phyloP scores from a whole-genome alignment of 2,797 vertebrate species.

The Rhincodon typus region DNA sequence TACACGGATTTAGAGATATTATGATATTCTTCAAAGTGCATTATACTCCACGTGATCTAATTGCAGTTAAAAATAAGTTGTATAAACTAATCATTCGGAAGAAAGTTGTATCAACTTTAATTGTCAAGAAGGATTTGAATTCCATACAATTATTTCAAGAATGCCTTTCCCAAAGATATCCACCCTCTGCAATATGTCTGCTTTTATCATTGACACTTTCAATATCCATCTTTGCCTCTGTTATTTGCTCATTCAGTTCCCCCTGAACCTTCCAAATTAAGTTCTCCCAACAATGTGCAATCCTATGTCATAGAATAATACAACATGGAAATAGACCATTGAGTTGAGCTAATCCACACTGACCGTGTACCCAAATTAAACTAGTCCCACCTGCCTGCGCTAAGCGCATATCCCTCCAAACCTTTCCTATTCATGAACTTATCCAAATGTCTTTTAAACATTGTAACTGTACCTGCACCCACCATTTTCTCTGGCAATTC shows the following conservation, averaged over 20 bases:
- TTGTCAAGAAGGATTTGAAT: not conserved
- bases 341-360: too few relatives aligned
- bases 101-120: not conserved
- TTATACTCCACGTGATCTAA: not conserved
- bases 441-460: too few relatives aligned
- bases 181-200: slow-evolving; percentile 38
- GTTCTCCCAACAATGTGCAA: not conserved
- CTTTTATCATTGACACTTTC: slow-evolving; percentile 33
- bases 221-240: slow-evolving; percentile 26
- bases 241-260: slow-evolving; percentile 42
- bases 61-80: not conserved
- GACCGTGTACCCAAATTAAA: too few relatives aligned
- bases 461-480: too few relatives aligned
- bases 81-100: not conserved
- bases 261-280: slow-evolving; percentile 46
- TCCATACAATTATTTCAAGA: not conserved
- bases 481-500: too few relatives aligned
- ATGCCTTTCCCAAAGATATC: not conserved
- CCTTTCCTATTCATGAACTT: too few relatives aligned
- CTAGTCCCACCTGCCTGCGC: too few relatives aligned
- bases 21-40: not conserved
- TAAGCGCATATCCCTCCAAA: too few relatives aligned
- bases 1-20: not conserved
- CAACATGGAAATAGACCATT: too few relatives aligned
- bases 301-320: too few relatives aligned